phyloP scores from a whole-genome alignment of 2,888 invertebrate species.

The Agrochola lychnidis region DNA sequence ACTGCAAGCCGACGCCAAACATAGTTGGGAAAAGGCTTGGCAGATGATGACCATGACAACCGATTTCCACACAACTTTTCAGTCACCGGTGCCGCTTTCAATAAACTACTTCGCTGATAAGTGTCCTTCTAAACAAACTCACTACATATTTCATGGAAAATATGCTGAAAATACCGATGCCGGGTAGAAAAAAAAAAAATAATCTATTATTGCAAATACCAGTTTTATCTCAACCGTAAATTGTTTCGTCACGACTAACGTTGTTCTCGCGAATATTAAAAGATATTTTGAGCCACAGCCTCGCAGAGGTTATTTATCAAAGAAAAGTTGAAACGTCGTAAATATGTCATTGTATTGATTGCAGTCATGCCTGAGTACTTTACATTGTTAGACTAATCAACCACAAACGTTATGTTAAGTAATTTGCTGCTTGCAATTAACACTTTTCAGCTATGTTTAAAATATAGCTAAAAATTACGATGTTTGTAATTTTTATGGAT shows the following conservation, averaged over 20 bases:
- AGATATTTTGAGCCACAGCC: neutral
- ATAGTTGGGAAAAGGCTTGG: no score
- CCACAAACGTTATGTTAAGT: neutral
- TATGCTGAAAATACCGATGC: neutral
- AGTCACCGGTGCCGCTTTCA: no score
- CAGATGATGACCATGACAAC: no score
- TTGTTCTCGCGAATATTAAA: constrained; percentile 2
- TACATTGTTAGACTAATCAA: constrained; percentile 28
- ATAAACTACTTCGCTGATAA: neutral
- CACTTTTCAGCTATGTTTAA: neutral
- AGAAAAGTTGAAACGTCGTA: neutral
- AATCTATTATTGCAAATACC: neutral
- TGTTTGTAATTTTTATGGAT: neutral
- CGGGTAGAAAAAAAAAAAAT: neutral
- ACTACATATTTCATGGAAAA: no score
- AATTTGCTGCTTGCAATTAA: constrained; percentile 20
- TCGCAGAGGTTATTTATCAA: constrained; percentile 16
- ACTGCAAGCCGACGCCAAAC: no score
- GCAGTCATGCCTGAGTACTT: constrained; percentile 20
- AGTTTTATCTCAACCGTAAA: neutral
- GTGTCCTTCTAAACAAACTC: neutral
- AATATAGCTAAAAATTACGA: neutral
- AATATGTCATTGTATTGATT: constrained; percentile 11
- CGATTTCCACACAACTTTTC: no score
- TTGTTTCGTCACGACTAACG: constrained; percentile 18